Conservation (phyloP, 2,888 invertebrate genomes). For the Brenthis hecate region DNA sequence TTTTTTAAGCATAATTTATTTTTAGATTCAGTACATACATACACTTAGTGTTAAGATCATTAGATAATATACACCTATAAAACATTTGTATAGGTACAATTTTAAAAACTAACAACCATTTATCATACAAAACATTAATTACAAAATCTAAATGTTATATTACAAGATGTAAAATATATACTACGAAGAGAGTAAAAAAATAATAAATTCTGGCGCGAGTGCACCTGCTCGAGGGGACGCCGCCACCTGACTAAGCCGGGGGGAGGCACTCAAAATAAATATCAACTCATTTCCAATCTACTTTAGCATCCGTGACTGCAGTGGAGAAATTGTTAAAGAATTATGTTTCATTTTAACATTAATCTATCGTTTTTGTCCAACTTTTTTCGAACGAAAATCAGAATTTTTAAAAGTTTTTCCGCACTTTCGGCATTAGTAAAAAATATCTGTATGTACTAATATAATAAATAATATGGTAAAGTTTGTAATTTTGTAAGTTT, state of each 20-base stretch:
- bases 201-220: conserved; percentile 10
- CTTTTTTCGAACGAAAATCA: no score
- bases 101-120: neutral
- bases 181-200: neutral
- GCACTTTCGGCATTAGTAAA: no score
- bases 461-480: no score
- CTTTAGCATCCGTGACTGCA: neutral
- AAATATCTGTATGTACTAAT: no score
- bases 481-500: no score
- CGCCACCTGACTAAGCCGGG: conserved; percentile 34
- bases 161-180: neutral
- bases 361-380: no score
- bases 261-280: conserved; percentile 27
- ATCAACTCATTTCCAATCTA: conserved; percentile 20
- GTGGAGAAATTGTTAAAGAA: neutral
- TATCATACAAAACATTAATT: neutral
- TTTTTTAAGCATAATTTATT: no score
- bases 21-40: no score
- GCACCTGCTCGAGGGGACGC: conserved; percentile 34
- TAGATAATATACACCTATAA: no score
- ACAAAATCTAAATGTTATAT: neutral
- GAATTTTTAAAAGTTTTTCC: no score
- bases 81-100: neutral
- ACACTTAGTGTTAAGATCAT: no score
- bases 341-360: no score